Percentiles rank a stretch among this genome's conserved stretches.
Evolutionary conservation across 2,797 vertebrate genomes (phyloP).

Genomic region (Erethizon dorsatum): DNA sequence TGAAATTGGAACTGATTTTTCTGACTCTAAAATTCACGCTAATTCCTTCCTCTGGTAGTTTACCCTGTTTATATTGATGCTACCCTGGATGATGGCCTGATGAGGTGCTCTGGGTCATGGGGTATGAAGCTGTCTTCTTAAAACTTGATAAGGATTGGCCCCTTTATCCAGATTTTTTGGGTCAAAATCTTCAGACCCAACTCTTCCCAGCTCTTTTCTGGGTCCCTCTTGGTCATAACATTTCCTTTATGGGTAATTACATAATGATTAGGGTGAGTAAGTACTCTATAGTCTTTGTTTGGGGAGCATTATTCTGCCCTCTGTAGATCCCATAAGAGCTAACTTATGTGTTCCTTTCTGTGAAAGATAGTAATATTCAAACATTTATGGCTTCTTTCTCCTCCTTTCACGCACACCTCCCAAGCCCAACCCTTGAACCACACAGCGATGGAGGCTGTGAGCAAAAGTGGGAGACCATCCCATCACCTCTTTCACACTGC

Average conservation of each 20-base stretch:
- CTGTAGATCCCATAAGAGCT: background rate
- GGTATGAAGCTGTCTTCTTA: background rate
- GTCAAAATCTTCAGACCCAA: slow-evolving; percentile 23
- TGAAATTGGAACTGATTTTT: slow-evolving; percentile 32
- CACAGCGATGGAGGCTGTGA: background rate
- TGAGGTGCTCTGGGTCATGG: background rate
- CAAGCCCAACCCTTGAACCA: background rate
- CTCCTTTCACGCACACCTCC: background rate
- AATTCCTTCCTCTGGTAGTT: background rate
- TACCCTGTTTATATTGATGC: background rate
- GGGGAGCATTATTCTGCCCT: background rate
- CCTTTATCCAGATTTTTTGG: background rate
- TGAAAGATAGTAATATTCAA: background rate
- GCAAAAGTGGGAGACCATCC: background rate
- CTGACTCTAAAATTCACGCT: slow-evolving; percentile 12
- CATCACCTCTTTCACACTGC: background rate
- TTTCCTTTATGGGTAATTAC: slow-evolving; percentile 1
- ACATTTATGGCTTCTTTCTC: background rate
- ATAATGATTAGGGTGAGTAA: background rate
- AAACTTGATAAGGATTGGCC: background rate
- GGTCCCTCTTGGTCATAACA: background rate
- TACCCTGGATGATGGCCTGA: background rate
- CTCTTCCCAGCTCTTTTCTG: background rate
- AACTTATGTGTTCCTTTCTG: background rate
- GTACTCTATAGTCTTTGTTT: background rate